Percentiles rank a stretch among this genome's conserved stretches.
Evolutionary conservation across 2,888 invertebrate species (phyloP).

Genomic region (Epirrita christyi): DNA sequence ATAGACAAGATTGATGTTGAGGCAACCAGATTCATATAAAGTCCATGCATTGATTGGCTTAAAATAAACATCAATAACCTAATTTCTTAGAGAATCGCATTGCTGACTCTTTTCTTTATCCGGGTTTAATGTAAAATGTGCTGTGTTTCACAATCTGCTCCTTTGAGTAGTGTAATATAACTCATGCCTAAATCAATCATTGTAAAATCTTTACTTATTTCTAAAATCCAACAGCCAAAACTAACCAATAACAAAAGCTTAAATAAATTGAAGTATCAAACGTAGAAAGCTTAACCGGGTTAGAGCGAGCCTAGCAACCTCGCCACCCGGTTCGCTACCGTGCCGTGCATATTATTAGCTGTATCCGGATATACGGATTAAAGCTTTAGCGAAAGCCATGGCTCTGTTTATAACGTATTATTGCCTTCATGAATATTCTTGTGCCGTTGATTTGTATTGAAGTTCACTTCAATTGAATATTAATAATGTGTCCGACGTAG

Average conservation of each 20-base stretch:
- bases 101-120: no score
- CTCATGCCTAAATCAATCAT: no score
- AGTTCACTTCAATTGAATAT: not conserved
- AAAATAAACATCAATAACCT: no score
- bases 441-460: constrained; percentile 34
- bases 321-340: constrained; percentile 42
- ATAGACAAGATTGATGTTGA: no score
- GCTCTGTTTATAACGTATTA: constrained; percentile 52
- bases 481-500: not conserved
- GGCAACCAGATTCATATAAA: no score
- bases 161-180: no score
- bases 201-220: not conserved
- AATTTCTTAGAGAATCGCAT: no score
- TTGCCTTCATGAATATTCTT: constrained; percentile 50
- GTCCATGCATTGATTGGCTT: no score
- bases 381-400: constrained; percentile 44
- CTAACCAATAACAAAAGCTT: constrained; percentile 9
- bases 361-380: constrained; percentile 45
- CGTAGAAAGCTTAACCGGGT: constrained; percentile 39
- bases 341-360: constrained; percentile 53
- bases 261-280: constrained; percentile 31
- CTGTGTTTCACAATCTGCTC: no score
- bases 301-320: constrained; percentile 32
- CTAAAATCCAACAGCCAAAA: not conserved
- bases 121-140: no score